Percentiles rank a stretch among this genome's conserved stretches.
Evolutionary conservation across 2,113 vertebrate species (phyloP).

Genomic region (Lophotis ruficrista): DNA sequence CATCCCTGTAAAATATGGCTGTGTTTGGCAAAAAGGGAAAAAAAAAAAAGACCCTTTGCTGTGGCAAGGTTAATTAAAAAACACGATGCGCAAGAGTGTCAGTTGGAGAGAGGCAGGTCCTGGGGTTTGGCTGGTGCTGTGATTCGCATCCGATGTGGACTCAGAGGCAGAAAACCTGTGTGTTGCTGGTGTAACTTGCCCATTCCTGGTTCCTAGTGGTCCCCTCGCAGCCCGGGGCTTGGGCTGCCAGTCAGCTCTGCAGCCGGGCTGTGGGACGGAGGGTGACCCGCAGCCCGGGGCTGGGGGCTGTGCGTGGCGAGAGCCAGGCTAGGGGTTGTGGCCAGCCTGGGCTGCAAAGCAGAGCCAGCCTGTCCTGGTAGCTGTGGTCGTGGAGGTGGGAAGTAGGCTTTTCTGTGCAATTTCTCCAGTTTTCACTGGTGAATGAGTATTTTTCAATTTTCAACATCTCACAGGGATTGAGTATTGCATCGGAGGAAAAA

Average conservation of each 20-base stretch:
- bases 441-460: background rate
- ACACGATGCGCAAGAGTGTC: constrained; percentile 12
- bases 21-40: constrained; percentile 54
- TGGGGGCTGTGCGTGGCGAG: rapidly evolving
- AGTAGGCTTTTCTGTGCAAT: rapidly evolving
- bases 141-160: background rate
- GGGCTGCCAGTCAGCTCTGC: background rate
- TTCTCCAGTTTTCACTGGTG: background rate
- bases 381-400: background rate
- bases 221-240: background rate
- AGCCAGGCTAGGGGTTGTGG: background rate
- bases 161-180: rapidly evolving
- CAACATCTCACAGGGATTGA: background rate
- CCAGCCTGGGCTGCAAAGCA: background rate
- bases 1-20: constrained; percentile 75
- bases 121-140: background rate
- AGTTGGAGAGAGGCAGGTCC: background rate
- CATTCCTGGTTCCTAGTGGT: rapidly evolving
- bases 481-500: background rate
- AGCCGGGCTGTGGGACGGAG: rapidly evolving
- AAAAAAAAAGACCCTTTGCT: constrained; percentile 56
- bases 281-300: rapidly evolving
- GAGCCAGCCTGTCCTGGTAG: background rate
- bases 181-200: background rate
- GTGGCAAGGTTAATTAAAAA: constrained; percentile 83